Evolutionary conservation across 1,140 invertebrate species (phyloP).

Genomic region (Scaptomyza hsui): DNA sequence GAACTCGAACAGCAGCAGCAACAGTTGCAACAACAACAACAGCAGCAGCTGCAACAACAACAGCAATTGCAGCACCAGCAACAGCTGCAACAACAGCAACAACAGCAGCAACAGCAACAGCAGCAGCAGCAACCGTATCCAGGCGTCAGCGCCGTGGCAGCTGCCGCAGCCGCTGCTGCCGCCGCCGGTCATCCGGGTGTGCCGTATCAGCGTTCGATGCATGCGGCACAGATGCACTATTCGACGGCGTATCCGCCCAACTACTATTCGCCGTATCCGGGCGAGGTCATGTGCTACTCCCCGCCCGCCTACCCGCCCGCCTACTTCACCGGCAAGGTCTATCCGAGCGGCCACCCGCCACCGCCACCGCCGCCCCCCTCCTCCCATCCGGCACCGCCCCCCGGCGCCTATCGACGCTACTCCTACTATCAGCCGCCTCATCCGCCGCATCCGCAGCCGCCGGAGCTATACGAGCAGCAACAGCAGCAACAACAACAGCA

Average conservation of each 20-base stretch:
- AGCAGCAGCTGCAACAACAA: constrained; percentile 17
- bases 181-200: constrained; percentile 83
- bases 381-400: constrained; percentile 79
- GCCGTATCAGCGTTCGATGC: constrained; percentile 80
- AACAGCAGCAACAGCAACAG: constrained; percentile 29
- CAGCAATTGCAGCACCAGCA: constrained; percentile 26
- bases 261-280: constrained; percentile 84
- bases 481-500: constrained; percentile 26
- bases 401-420: constrained; percentile 64
- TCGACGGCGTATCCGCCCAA: constrained; percentile 85
- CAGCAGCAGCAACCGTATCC: constrained; percentile 75
- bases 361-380: constrained; percentile 76
- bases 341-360: constrained; percentile 81
- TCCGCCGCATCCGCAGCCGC: constrained; percentile 50
- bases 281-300: constrained; percentile 86
- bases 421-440: constrained; percentile 65
- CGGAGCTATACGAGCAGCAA: constrained; percentile 16
- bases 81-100: background rate
- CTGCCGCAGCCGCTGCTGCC: constrained; percentile 69
- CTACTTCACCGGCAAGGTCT: constrained; percentile 82
- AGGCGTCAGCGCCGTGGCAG: constrained; percentile 84
- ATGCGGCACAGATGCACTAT: constrained; percentile 83
- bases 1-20: constrained; percentile 20
- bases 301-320: constrained; percentile 85
- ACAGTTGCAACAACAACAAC: constrained; percentile 47